Evolutionary conservation across 2,888 invertebrate species (phyloP).

Genomic region (Leptothorax acervorum): DNA sequence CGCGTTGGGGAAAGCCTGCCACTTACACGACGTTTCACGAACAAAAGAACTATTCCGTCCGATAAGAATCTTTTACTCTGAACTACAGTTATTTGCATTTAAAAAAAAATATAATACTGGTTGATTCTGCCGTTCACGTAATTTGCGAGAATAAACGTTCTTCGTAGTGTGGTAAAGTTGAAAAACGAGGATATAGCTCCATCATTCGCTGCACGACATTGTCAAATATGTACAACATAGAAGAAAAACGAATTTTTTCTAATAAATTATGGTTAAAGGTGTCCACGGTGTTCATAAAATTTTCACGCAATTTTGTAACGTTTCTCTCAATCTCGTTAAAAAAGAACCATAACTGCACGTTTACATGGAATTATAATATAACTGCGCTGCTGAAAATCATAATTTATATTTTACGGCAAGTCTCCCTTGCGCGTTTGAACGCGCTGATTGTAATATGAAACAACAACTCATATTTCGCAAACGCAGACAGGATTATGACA

Average conservation of each 20-base stretch:
- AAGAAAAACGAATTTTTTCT: background rate
- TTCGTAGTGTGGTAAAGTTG: background rate
- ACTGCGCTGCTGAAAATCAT: background rate
- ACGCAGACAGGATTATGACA: background rate
- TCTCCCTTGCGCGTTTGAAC: background rate
- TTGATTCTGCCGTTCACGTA: background rate
- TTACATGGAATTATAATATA: slow-evolving; percentile 11
- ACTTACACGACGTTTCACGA: slow-evolving; percentile 8
- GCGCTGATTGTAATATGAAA: background rate
- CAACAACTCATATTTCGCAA: background rate
- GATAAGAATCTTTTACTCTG: background rate
- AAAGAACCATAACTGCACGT: background rate
- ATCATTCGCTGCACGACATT: background rate
- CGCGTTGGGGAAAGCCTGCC: background rate
- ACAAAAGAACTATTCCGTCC: background rate
- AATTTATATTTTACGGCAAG: slow-evolving; percentile 3
- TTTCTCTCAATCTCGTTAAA: background rate
- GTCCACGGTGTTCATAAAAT: background rate
- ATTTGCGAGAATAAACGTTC: background rate
- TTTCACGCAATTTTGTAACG: background rate
- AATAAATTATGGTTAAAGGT: background rate
- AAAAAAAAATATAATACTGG: background rate
- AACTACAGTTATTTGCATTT: background rate
- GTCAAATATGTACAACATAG: background rate
- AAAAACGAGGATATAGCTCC: background rate